A percentile compares a stretch with the other conserved stretches of the same genome.
Conservation (phyloP, 2,113 vertebrate genomes). For the Ranitomeya variabilis region DNA sequence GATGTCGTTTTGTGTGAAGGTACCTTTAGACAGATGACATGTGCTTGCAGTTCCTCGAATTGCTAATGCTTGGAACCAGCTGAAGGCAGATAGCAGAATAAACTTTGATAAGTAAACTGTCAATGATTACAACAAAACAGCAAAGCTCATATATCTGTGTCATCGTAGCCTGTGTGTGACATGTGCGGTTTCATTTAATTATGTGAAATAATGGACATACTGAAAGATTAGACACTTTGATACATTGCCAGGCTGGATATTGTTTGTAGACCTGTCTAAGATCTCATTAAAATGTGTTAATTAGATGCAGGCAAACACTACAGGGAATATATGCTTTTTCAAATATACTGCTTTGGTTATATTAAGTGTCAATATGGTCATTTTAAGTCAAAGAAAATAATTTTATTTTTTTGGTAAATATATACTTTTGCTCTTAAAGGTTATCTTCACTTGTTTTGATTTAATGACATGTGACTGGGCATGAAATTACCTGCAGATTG, state of each 20-base stretch:
- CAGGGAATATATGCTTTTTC: slow-evolving; percentile 23
- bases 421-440: background rate
- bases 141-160: background rate
- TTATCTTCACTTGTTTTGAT: no score
- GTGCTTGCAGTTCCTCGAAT: background rate
- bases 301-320: slow-evolving; percentile 34
- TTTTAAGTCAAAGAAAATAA: background rate
- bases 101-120: background rate
- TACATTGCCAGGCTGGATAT: slow-evolving; percentile 27
- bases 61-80: background rate
- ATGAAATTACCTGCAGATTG: no score
- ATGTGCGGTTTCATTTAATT: slow-evolving; percentile 1
- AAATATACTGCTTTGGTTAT: background rate
- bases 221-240: slow-evolving; percentile 31
- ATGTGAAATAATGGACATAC: slow-evolving; percentile 33
- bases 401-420: background rate
- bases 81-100: background rate
- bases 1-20: no score
- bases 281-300: slow-evolving; percentile 56
- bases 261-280: slow-evolving; percentile 21
- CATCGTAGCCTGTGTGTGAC: background rate
- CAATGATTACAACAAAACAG: background rate
- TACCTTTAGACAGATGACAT: background rate
- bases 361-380: slow-evolving; percentile 3
- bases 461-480: no score